Evolutionary conservation across 1,140 invertebrate species (phyloP).

Genomic region (Drosophila ercepeae): DNA sequence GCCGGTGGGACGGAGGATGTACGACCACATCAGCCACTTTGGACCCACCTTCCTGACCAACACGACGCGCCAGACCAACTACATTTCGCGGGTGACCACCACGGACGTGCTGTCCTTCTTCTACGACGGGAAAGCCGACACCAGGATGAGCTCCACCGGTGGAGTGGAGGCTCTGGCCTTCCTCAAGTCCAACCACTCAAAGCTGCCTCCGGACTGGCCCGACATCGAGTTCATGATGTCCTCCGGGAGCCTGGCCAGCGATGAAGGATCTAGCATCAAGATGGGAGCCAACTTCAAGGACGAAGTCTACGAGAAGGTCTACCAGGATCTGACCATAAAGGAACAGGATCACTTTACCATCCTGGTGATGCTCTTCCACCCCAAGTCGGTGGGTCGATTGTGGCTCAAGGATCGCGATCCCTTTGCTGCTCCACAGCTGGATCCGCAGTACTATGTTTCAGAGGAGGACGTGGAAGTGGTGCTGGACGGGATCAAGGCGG

Average conservation of each 20-base stretch:
- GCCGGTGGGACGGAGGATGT: slow-evolving; percentile 88
- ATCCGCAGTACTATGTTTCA: slow-evolving; percentile 89
- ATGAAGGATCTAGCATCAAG: slow-evolving; percentile 86
- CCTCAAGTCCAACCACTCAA: slow-evolving; percentile 86
- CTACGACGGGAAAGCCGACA: slow-evolving; percentile 84
- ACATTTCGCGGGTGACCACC: slow-evolving; percentile 66
- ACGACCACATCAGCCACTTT: slow-evolving; percentile 90
- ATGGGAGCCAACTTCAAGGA: slow-evolving; percentile 85
- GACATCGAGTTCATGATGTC: slow-evolving; percentile 87
- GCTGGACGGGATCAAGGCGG: slow-evolving; percentile 88
- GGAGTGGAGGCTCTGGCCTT: slow-evolving; percentile 88
- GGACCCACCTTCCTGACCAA: slow-evolving; percentile 87
- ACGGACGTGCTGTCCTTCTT: slow-evolving; percentile 84
- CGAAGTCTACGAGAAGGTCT: slow-evolving; percentile 86
- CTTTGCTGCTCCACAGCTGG: slow-evolving; percentile 88
- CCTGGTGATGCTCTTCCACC: slow-evolving; percentile 89
- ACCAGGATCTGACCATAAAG: slow-evolving; percentile 85
- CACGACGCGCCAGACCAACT: slow-evolving; percentile 75
- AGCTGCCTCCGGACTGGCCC: slow-evolving; percentile 85
- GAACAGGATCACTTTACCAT: slow-evolving; percentile 87
- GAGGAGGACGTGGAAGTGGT: slow-evolving; percentile 87
- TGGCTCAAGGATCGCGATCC: slow-evolving; percentile 89
- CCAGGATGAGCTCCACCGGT: slow-evolving; percentile 84
- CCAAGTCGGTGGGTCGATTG: slow-evolving; percentile 89
- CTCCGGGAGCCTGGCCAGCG: slow-evolving; percentile 86